Percentiles rank a stretch among this genome's conserved stretches.
Evolutionary conservation across 1,140 invertebrate genomes (phyloP).

Genomic region (Macrobrachium rosenbergii): DNA sequence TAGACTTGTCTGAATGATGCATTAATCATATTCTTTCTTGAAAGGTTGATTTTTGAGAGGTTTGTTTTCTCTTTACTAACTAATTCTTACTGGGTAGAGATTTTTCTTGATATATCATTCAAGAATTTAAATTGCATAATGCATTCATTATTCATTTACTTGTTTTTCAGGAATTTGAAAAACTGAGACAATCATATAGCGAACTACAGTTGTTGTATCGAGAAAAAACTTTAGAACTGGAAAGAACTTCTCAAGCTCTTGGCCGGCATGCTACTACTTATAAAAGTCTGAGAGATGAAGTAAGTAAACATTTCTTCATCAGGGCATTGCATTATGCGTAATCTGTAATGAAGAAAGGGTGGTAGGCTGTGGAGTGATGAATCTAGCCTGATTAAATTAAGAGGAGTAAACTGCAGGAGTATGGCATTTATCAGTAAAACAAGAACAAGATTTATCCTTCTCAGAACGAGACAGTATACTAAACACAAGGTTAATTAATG

Average conservation of each 20-base stretch:
- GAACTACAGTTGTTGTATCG: slow-evolving; percentile 54
- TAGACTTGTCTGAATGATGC: no score
- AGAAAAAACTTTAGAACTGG: slow-evolving; percentile 45
- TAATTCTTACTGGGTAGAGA: neutral
- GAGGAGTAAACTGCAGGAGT: no score
- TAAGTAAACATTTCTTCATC: neutral
- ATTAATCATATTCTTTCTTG: no score
- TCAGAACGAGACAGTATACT: no score
- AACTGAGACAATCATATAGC: slow-evolving; percentile 32
- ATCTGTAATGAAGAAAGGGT: no score
- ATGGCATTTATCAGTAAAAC: neutral
- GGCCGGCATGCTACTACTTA: slow-evolving; percentile 42
- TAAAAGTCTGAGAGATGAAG: slow-evolving; percentile 32
- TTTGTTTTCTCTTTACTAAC: no score
- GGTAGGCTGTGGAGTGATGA: no score
- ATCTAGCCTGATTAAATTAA: no score
- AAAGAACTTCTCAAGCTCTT: slow-evolving; percentile 31
- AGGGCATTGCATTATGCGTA: no score
- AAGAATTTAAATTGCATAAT: neutral
- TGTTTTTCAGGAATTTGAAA: slow-evolving; percentile 39
- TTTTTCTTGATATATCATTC: neutral
- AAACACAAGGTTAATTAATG: neutral
- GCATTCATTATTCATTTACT: neutral
- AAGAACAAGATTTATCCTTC: neutral
- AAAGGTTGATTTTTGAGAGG: no score